Evolutionary conservation across 2,797 vertebrate genomes (phyloP), one percentile per base, ranked within the genome.

Genomic region (Staurois parvus): DNA sequence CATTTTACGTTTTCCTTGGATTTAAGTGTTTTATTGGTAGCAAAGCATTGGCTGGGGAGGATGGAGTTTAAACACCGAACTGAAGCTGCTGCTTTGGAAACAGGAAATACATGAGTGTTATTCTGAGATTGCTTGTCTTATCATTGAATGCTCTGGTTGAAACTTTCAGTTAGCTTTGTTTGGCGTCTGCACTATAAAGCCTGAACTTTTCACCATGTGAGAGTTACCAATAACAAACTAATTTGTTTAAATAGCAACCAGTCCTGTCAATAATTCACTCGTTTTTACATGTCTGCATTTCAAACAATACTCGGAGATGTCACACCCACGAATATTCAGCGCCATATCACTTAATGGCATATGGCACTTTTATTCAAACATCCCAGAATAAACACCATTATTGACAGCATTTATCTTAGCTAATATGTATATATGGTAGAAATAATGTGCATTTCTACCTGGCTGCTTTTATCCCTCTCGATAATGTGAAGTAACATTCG

Each of bases 91-190:
- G 45, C 79, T 81, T 59, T 82, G 56, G 80, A 82, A 82, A 82
- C 80, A 74, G 52, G 52, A 82, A 82, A 82, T 34, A 82, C 80
- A 45, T 28, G 12, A 64, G 30, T 13, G 72, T 45, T 67, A 73
- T 79, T 74, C 56, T 73, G 37, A 45, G 72, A 64, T 59, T n/a
- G 48, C 52, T 59, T 24, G 30, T 74, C 72, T 75, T 68, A 68
- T n/a, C 10, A 45, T 70, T 62, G 62, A 85, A 76, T 72, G 84
- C 11, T 81, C 68, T 81, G 81, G 79, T 86, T 72, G 52, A 48
- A 64, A 17, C 69, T 78, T 72, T 82, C 74, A 66, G 48, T 76
- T 34, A 8, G 37, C 29, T 70, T 69, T 76, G 72, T 86, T 76
- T 86, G 84, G 73, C 6, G 79, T 79, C 70, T 52, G 34, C 79